Evolutionary conservation across 2,797 vertebrate genomes (phyloP), one percentile per base, ranked within the genome.

Genomic region (Ispidina lecontei): DNA sequence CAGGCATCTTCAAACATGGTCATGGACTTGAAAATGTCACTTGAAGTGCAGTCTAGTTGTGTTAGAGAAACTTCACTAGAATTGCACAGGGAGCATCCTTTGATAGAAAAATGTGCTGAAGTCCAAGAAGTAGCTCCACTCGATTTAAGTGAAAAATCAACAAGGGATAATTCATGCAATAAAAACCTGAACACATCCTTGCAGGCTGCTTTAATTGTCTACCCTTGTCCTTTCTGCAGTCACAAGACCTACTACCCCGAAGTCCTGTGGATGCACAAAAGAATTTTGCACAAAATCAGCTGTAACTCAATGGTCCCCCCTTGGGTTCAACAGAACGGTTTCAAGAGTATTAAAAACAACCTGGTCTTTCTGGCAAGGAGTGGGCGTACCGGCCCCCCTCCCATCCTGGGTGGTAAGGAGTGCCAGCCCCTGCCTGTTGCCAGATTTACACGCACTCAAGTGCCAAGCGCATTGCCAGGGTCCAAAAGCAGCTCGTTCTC

Each of bases 251-350:
- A 97, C 94, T 99, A 99, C 96, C 99, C 99, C 8, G 99, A 99
- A 94, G 99, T 99, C 29, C 98, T 99, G 86, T 99, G 99, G 99
- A 99, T 99, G 97, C 99, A 99, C 94, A 98, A 99, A 96, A 98
- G 98, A 56, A 97, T 99, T 88, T 98, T 98, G 84, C 99, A 99
- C 98, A 98, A 98, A 93, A 98, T 99, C 92, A 98, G 98, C 93
- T 98, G 98, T 95, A 97, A 90, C 72, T 96, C 97, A 0, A 76
- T 98, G 96, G 98, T 98, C 5, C 99, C 99, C 8, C 98, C 98
- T 31, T 99, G 99, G 99, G 98, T 98, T 14, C 98, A 98, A 64
- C 98, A 98, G 70, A 98, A 97, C 0, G 98, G 97, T 73, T 92
- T 97, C 73, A 99, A 98, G 95, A 97, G 97, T 91, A 95, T 98